Evolutionary conservation across 2,113 vertebrate genomes (phyloP).

Genomic region (Rhabdornis inornatus): DNA sequence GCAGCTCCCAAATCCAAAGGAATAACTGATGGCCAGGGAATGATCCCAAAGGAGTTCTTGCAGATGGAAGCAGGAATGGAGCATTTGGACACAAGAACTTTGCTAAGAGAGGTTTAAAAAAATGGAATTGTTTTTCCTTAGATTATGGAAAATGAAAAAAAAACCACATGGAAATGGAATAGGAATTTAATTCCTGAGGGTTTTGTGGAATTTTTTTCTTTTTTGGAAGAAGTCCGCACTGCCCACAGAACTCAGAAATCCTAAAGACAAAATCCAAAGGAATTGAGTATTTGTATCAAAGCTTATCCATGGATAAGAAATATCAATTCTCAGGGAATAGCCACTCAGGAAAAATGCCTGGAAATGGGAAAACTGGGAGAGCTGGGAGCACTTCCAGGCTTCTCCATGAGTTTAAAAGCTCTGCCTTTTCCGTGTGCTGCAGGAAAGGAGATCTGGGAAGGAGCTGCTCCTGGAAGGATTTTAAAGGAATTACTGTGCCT

Average conservation of each 20-base stretch:
- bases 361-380: neutral
- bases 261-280: neutral
- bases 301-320: neutral
- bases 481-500: neutral
- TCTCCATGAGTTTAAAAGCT: neutral
- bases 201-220: neutral
- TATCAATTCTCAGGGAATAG: neutral
- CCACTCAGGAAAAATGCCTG: neutral
- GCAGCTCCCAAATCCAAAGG: neutral
- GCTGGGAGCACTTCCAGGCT: neutral
- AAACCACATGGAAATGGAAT: neutral
- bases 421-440: neutral
- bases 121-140: too few species aligned
- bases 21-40: rapidly evolving
- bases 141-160: neutral
- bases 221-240: neutral
- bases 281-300: neutral
- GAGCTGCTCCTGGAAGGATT: neutral
- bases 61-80: neutral
- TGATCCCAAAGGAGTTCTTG: neutral
- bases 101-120: neutral
- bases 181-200: neutral
- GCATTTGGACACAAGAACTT: neutral
- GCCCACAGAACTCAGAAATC: neutral
- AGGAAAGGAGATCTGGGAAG: neutral